These are phyloP conservation scores for Diplazon laetatorius DNA, from an alignment of 2,888 invertebrate species.

Conservation along the genomic window DNA sequence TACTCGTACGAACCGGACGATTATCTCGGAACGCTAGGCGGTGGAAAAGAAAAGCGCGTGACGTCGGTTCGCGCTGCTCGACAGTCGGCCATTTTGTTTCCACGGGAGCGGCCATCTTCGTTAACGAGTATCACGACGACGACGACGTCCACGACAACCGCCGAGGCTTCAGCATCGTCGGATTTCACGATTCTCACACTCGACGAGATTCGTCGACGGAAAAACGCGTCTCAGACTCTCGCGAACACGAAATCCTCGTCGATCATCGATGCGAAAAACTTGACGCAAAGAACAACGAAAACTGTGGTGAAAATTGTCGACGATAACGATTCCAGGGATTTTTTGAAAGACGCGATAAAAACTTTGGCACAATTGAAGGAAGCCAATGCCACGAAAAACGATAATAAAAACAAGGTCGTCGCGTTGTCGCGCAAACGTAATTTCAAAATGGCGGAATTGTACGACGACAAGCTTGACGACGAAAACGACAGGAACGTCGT, in stretches of 20 bases:
- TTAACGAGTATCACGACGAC: conserved; percentile 21
- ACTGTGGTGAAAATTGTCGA: conserved; percentile 13
- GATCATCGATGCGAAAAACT: neutral
- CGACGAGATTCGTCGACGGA: conserved; percentile 82
- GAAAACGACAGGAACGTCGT: conserved; percentile 23
- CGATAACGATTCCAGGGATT: conserved; percentile 41
- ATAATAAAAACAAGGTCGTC: too few relatives aligned
- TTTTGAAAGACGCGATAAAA: conserved; percentile 76
- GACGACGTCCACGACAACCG: conserved; percentile 15
- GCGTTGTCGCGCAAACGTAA: conserved; percentile 43
- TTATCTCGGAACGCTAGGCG: conserved; percentile 66
- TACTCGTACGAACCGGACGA: conserved; percentile 85
- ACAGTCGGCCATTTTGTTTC: conserved; percentile 64
- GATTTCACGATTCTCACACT: conserved; percentile 84
- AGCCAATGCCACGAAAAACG: conserved; percentile 24
- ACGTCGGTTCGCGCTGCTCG: conserved; percentile 63
- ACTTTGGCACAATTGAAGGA: conserved; percentile 82
- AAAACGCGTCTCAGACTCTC: conserved; percentile 55
- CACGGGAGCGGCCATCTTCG: conserved; percentile 41
- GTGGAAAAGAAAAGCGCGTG: conserved; percentile 76
- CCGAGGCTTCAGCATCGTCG: conserved; percentile 48
- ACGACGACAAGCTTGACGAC: conserved; percentile 10
- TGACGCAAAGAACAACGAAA: conserved; percentile 27
- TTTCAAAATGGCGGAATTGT: conserved; percentile 37
- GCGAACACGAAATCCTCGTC: neutral